Evolutionary conservation across 2,797 vertebrate species (phyloP).

Genomic region (Myripristis jacobus): DNA sequence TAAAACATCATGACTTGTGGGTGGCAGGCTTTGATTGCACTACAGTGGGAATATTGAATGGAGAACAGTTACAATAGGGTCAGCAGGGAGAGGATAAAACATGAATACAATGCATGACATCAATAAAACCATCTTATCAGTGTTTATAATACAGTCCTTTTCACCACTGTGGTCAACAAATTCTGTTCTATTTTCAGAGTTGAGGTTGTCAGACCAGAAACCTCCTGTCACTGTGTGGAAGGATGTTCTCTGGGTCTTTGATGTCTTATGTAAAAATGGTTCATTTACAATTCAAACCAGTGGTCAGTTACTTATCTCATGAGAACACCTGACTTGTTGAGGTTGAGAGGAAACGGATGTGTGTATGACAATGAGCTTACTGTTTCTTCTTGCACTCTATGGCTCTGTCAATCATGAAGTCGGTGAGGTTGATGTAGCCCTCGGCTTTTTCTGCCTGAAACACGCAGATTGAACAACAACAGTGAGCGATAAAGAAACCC

Average conservation of each 20-base stretch:
- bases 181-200: neutral
- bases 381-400: conserved; percentile 97
- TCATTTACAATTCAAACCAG: conserved; percentile 1
- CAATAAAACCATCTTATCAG: too few relatives aligned
- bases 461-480: conserved; percentile 48
- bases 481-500: neutral
- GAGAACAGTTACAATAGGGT: neutral
- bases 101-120: too few relatives aligned
- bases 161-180: too few relatives aligned
- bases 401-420: conserved; percentile 93
- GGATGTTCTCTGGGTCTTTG: neutral
- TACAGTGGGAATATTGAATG: conserved; percentile 57
- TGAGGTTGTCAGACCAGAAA: neutral
- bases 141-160: too few relatives aligned
- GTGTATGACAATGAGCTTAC: conserved; percentile 83
- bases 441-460: conserved; percentile 96
- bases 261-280: neutral
- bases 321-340: neutral
- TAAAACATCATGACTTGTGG: conserved; percentile 96
- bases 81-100: neutral
- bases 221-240: conserved; percentile 13
- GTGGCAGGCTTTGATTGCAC: conserved; percentile 96
- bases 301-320: neutral
- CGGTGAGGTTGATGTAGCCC: conserved; percentile 93
- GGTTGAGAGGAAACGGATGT: neutral